Conservation (phyloP, 1,140 invertebrate species). For the Ceratitis capitata region DNA sequence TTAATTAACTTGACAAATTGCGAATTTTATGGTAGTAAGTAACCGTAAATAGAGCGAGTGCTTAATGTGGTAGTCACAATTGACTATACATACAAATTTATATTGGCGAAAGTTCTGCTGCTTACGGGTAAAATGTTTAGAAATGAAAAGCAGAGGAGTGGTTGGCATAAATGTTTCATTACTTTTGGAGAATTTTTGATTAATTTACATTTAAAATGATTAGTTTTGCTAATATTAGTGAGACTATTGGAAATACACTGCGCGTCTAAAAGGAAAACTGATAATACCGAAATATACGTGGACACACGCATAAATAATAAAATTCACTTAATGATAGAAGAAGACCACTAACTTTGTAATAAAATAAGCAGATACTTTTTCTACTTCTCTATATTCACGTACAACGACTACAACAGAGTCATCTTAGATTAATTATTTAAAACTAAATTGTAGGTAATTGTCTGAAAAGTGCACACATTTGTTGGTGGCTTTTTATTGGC, state of each 20-base stretch:
- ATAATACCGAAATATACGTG: not conserved
- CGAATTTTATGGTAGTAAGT: not conserved
- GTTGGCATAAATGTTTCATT: not conserved
- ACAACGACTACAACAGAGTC: too few relatives aligned
- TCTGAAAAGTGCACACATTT: not conserved
- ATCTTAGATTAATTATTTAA: not conserved
- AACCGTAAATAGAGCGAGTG: not conserved
- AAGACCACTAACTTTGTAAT: too few relatives aligned
- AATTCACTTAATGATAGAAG: too few relatives aligned
- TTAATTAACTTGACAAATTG: conserved; percentile 15
- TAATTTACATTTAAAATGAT: not conserved
- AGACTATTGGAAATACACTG: too few relatives aligned
- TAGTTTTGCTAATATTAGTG: not conserved
- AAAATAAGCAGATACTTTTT: too few relatives aligned
- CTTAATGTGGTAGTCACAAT: too few relatives aligned
- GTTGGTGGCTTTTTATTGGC: too few relatives aligned
- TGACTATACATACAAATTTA: too few relatives aligned
- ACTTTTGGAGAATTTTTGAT: not conserved
- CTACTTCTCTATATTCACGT: too few relatives aligned
- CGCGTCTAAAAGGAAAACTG: too few relatives aligned
- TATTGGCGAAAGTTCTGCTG: not conserved
- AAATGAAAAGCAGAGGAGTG: too few relatives aligned
- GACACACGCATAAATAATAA: not conserved
- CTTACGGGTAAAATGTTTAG: not conserved
- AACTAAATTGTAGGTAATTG: not conserved